Conservation (phyloP, 2,113 vertebrate species). For the Camelus dromedarius region DNA sequence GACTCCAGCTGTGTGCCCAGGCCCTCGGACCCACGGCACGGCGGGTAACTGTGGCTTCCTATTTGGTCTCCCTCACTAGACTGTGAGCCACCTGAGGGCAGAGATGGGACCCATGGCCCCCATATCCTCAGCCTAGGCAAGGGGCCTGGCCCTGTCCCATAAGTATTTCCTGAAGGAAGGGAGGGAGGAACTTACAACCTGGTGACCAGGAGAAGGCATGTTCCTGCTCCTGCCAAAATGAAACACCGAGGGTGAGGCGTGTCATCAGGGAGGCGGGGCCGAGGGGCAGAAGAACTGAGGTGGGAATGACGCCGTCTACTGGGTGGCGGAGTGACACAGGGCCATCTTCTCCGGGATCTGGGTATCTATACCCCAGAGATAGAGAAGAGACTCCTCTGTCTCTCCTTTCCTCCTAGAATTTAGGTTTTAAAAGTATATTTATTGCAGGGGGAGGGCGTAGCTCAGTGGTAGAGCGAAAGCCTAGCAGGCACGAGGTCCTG, state of each 20-base stretch:
- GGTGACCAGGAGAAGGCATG: background rate
- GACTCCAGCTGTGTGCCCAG: background rate
- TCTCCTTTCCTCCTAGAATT: background rate
- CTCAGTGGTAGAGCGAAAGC: too few relatives aligned
- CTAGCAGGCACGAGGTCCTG: too few relatives aligned
- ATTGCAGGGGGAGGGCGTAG: background rate
- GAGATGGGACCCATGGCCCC: background rate
- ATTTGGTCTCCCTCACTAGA: background rate
- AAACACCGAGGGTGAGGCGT: rapidly evolving
- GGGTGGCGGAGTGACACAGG: rapidly evolving
- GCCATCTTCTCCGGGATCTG: too few relatives aligned
- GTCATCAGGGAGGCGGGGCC: background rate
- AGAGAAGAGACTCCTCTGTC: background rate
- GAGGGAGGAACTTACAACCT: rapidly evolving
- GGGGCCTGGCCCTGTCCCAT: too few relatives aligned
- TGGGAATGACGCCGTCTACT: rapidly evolving
- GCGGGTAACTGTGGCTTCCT: rapidly evolving
- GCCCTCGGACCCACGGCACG: rapidly evolving
- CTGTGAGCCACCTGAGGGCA: background rate
- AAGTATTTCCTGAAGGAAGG: background rate
- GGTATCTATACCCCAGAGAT: background rate
- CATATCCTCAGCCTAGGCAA: background rate
- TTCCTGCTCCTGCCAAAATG: rapidly evolving
- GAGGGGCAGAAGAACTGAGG: rapidly evolving
- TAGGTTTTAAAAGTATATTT: background rate